These are phyloP conservation scores for Diadema setosum DNA, from an alignment of 35 echinoderm and acorn worm genomes.

Conservation along the genomic window DNA sequence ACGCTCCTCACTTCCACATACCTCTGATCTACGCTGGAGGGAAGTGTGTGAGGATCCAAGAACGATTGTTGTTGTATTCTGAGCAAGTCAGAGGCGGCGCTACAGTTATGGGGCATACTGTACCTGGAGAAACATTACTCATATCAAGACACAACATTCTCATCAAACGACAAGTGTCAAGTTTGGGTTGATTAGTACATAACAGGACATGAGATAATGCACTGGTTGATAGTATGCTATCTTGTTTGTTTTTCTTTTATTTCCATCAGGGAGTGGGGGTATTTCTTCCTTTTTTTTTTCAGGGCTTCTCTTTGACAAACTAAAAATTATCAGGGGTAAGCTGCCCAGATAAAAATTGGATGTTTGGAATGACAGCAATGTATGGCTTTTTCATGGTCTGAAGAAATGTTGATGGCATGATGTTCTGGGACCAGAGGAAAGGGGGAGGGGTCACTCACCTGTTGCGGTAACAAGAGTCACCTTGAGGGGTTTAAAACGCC, in stretches of 20 bases:
- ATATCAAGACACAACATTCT: slow-evolving; percentile 2
- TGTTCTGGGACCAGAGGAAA: not conserved
- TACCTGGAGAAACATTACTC: not conserved
- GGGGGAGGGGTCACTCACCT: not conserved
- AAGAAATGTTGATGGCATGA: not conserved
- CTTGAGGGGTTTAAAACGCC: not conserved
- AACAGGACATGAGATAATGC: too few species aligned
- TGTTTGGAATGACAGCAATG: not conserved
- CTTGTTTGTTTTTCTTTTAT: not conserved
- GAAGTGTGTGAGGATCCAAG: not conserved
- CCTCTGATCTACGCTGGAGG: not conserved
- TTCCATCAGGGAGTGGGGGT: not conserved
- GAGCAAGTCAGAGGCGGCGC: not conserved
- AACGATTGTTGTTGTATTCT: not conserved
- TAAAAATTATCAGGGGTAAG: not conserved
- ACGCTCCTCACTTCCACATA: not conserved
- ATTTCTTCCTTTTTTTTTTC: not conserved
- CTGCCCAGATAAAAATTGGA: not conserved
- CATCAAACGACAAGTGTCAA: not conserved
- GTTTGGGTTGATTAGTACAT: not conserved
- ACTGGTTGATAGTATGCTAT: not conserved
- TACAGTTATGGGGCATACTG: not conserved
- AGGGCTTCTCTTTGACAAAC: not conserved
- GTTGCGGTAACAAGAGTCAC: not conserved
- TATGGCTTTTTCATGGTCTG: not conserved